Evolutionary conservation across 1,140 invertebrate species (phyloP).

Genomic region (Drosophila equinoxialis): DNA sequence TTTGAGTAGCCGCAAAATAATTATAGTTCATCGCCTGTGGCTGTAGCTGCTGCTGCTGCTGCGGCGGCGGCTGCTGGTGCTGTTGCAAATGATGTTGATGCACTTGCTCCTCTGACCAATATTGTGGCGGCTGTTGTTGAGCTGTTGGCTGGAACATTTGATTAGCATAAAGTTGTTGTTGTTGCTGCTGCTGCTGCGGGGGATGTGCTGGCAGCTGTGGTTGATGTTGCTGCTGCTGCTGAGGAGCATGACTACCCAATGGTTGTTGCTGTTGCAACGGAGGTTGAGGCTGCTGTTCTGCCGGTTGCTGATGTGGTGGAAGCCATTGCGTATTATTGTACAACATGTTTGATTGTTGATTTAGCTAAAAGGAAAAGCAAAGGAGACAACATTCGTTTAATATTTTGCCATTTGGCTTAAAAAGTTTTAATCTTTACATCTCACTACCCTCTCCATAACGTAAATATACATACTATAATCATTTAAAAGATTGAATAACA

Average conservation of each 20-base stretch:
- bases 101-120: conserved; percentile 53
- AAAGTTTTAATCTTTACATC: background rate
- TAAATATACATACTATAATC: no score
- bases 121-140: conserved; percentile 46
- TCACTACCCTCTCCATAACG: background rate
- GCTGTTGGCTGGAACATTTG: conserved; percentile 55
- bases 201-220: conserved; percentile 30
- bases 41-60: conserved; percentile 22
- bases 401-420: background rate
- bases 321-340: conserved; percentile 69
- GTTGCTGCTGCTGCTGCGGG: conserved; percentile 20
- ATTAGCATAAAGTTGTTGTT: conserved; percentile 56
- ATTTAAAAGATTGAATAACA: no score
- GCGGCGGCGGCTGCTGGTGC: conserved; percentile 20
- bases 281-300: conserved; percentile 42
- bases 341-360: conserved; percentile 57
- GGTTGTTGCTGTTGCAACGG: conserved; percentile 28
- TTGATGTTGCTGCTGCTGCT: conserved; percentile 7
- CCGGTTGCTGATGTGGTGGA: conserved; percentile 53
- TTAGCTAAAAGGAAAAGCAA: conserved; percentile 28
- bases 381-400: background rate
- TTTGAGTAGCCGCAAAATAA: conserved; percentile 42
- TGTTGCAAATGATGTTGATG: conserved; percentile 26
- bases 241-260: background rate
- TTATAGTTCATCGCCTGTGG: conserved; percentile 45